Conservation (phyloP, 2,888 invertebrate genomes). For the Eristalis intricaria region DNA sequence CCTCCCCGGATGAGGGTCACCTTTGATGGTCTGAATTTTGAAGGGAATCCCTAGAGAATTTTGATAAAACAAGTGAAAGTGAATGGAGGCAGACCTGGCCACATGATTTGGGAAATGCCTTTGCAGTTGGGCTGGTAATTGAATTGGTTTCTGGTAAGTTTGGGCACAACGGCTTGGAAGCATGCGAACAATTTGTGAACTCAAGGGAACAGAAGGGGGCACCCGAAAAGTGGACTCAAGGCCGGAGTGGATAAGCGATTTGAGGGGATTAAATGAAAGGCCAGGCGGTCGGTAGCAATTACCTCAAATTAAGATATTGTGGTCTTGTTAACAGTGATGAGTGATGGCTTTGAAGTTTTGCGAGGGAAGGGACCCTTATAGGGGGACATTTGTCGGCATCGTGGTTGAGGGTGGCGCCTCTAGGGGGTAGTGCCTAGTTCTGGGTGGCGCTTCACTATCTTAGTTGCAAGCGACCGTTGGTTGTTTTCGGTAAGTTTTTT, state of each 20-base stretch:
- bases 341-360: too few species aligned
- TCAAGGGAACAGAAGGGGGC: background rate
- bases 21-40: conserved; percentile 22
- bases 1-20: background rate
- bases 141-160: background rate
- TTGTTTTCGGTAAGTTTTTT: too few species aligned
- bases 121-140: background rate
- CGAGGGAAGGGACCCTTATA: too few species aligned
- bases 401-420: too few species aligned
- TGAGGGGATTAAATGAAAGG: background rate
- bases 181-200: background rate
- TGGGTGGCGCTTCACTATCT: too few species aligned
- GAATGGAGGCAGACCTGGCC: background rate
- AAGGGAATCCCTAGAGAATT: conserved; percentile 28
- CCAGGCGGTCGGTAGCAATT: too few species aligned
- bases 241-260: background rate
- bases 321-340: too few species aligned
- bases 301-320: too few species aligned
- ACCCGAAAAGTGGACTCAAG: background rate
- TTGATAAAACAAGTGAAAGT: conserved; percentile 32
- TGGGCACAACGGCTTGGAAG: background rate
- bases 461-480: too few species aligned
- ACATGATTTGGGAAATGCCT: background rate
- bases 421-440: too few species aligned
- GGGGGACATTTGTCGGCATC: too few species aligned